Evolutionary conservation across 2,797 vertebrate species (phyloP).

Genomic region (Sparidentex hasta): DNA sequence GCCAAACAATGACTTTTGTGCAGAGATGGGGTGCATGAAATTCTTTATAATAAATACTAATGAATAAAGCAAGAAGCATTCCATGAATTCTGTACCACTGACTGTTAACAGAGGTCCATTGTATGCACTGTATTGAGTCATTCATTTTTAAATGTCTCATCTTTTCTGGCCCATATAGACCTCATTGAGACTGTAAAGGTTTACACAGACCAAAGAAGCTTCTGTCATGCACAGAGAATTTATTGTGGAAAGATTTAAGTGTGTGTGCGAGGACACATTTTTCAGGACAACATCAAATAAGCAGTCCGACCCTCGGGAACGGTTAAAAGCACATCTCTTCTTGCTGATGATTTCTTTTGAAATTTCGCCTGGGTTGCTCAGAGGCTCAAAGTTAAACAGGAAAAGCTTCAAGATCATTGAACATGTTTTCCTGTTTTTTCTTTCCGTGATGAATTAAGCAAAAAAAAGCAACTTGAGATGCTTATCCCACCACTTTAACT

Average conservation of each 20-base stretch:
- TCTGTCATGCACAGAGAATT: neutral
- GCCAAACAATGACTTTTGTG: slow-evolving; percentile 4
- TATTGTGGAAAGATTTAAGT: neutral
- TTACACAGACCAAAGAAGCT: neutral
- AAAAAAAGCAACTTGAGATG: neutral
- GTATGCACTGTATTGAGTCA: neutral
- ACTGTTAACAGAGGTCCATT: neutral
- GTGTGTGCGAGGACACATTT: neutral
- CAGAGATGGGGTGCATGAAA: neutral
- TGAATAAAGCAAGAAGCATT: neutral
- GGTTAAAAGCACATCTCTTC: too few relatives aligned
- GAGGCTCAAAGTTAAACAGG: slow-evolving; percentile 5
- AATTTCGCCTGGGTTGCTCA: neutral
- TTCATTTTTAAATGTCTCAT: neutral
- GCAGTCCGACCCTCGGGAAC: too few relatives aligned
- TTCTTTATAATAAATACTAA: neutral
- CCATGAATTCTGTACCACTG: neutral
- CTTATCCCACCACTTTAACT: neutral
- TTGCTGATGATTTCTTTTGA: neutral
- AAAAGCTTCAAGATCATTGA: slow-evolving; percentile 5
- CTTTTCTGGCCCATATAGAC: slow-evolving; percentile 7
- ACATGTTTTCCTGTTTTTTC: neutral
- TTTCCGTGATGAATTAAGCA: neutral
- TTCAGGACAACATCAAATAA: neutral
- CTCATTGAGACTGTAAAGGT: neutral